Base-by-base conservation (phyloP, 2,888 invertebrate genomes). In the Octodonta nipae region DNA sequence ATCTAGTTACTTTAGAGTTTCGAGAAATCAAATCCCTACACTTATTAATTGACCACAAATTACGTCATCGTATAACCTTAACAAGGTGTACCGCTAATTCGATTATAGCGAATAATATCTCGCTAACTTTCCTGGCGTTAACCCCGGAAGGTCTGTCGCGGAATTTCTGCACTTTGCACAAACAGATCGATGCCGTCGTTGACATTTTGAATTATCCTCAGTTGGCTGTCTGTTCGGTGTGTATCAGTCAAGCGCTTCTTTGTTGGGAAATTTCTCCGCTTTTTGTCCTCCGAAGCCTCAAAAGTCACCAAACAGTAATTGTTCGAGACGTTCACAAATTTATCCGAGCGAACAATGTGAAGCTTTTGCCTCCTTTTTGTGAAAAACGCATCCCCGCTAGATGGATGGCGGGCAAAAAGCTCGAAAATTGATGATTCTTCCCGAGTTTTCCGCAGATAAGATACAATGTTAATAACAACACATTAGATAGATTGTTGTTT, bases 131-230 rank as follows among this genome's bases (percentile, higher is more conserved):
- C n/a, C n/a, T n/a, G n/a, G n/a, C n/a, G n/a, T n/a, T n/a, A n/a
- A n/a, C n/a, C n/a, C n/a, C n/a, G n/a, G n/a, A n/a, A n/a, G n/a
- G n/a, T n/a, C n/a, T n/a, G n/a, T n/a, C n/a, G n/a, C n/a, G n/a
- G n/a, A n/a, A n/a, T n/a, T n/a, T n/a, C n/a, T n/a, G n/a, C n/a
- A n/a, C n/a, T n/a, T n/a, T n/a, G n/a, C n/a, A n/a, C n/a, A n/a
- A n/a, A n/a, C 13, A 43, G 46, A 49, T 49, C 47, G 44, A 49
- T 47, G 47, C 40, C 35, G 41, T 33, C 44, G 50, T 37, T 45
- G 48, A 49, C 51, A 46, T 42, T 46, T 47, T 48, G 47, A 50
- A 38, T 42, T 47, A 50, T 51, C 45, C 34, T 42, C 42, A 33
- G 41, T 45, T 45, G 46, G 50, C 50, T 45, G 46, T 49, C 45